Percentiles rank a stretch among this genome's conserved stretches.
phyloP scores from a whole-genome alignment of 1,140 invertebrate species.

The Conopomorpha cramerella region DNA sequence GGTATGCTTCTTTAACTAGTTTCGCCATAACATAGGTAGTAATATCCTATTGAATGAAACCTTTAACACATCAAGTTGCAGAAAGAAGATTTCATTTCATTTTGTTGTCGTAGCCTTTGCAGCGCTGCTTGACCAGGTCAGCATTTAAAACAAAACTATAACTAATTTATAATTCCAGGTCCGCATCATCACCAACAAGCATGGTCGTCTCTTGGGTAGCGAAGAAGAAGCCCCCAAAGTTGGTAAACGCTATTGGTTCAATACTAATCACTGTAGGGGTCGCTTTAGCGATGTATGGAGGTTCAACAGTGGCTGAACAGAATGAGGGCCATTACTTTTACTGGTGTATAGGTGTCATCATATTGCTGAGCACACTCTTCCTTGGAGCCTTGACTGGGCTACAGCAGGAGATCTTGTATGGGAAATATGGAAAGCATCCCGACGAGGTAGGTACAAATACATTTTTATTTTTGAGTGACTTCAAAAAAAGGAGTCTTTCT shows the following conservation, averaged over 20 bases:
- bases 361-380: conserved; percentile 31
- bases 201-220: conserved; percentile 39
- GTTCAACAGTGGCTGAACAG: conserved; percentile 25
- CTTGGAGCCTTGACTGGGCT: conserved; percentile 39
- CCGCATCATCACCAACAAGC: conserved; percentile 41
- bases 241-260: conserved; percentile 34
- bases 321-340: conserved; percentile 23
- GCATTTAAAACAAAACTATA: background rate
- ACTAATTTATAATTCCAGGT: conserved; percentile 19
- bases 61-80: background rate
- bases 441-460: no score
- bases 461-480: no score
- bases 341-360: conserved; percentile 39
- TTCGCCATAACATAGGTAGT: background rate
- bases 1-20: conserved; percentile 14
- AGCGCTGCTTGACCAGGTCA: no score
- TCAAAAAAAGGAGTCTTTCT: no score
- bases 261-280: conserved; percentile 39
- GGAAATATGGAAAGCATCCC: conserved; percentile 41
- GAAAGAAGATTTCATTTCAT: background rate
- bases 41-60: background rate
- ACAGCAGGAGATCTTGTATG: conserved; percentile 38
- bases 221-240: conserved; percentile 30
- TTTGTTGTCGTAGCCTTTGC: background rate
- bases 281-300: conserved; percentile 34